Conservation (phyloP, 2,797 vertebrate species). For the Limnodromus scolopaceus region DNA sequence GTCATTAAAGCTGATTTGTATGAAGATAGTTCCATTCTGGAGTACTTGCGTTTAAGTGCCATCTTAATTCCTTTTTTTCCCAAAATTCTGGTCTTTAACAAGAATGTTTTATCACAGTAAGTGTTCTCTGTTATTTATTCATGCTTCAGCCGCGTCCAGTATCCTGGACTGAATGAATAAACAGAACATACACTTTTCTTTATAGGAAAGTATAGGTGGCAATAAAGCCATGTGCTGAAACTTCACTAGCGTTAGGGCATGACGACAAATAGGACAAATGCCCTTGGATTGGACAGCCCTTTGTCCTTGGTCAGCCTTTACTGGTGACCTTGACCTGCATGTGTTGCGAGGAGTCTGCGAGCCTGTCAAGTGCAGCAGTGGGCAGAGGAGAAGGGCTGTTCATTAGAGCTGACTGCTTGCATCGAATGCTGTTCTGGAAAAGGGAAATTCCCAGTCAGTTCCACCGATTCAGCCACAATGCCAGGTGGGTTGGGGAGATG, state of each 20-base stretch:
- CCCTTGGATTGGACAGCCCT: neutral
- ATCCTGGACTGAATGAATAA: neutral
- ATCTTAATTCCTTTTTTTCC: neutral
- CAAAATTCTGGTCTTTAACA: conserved; percentile 15
- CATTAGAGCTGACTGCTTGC: conserved; percentile 25
- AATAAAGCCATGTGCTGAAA: neutral
- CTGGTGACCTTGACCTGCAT: conserved; percentile 46
- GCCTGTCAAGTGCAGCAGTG: conserved; percentile 18
- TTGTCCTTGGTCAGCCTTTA: conserved; percentile 1
- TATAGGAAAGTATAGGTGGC: neutral
- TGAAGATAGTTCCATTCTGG: neutral
- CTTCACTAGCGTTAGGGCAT: neutral
- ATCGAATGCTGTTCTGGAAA: neutral
- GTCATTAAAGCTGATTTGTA: neutral
- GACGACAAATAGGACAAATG: neutral
- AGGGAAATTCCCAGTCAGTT: neutral
- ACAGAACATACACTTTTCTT: neutral
- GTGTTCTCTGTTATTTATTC: neutral
- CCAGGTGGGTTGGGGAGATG: conserved; percentile 28
- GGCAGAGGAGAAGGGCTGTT: conserved; percentile 32
- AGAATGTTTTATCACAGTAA: neutral
- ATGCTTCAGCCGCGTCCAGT: neutral
- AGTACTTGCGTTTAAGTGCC: neutral
- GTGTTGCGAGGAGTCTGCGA: neutral
- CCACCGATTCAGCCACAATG: conserved; percentile 2